A percentile compares a stretch with the other conserved stretches of the same genome.
Evolutionary conservation across 2,797 vertebrate genomes (phyloP).

Genomic region (Chelon auratus): DNA sequence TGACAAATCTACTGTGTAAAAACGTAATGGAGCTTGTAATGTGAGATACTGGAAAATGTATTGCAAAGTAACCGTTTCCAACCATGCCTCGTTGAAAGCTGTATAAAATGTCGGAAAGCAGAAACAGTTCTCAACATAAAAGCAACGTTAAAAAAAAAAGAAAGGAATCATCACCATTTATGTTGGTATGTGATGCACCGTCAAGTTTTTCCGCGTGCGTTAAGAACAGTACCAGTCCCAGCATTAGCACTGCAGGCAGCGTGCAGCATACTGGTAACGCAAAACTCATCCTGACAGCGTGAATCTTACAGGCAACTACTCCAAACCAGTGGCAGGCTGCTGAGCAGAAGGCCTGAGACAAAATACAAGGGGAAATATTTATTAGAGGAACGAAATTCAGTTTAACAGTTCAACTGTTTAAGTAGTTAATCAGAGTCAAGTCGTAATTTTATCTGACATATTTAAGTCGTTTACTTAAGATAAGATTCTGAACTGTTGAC

Average conservation of each 20-base stretch:
- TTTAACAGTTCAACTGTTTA: background rate
- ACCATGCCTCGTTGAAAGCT: background rate
- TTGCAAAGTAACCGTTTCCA: background rate
- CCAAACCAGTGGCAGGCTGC: slow-evolving; percentile 88
- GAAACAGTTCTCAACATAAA: background rate
- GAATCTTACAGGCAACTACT: slow-evolving; percentile 88
- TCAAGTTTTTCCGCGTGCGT: slow-evolving; percentile 47
- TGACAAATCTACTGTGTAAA: background rate
- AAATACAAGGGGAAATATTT: background rate
- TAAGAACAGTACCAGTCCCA: slow-evolving; percentile 80
- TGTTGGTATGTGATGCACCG: accelerated
- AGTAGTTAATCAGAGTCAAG: background rate
- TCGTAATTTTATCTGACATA: background rate
- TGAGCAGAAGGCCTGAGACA: slow-evolving; percentile 77
- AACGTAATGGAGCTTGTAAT: background rate
- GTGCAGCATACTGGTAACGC: slow-evolving; percentile 79
- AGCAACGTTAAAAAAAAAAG: background rate
- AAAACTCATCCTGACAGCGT: slow-evolving; percentile 83
- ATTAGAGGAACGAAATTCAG: background rate
- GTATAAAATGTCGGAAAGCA: background rate
- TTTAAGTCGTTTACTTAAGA: too few relatives aligned
- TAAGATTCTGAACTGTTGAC: background rate
- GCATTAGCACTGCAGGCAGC: slow-evolving; percentile 78
- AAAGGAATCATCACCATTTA: slow-evolving; percentile 42
- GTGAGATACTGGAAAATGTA: background rate